A percentile compares a stretch with the other conserved stretches of the same genome.
phyloP scores from a whole-genome alignment of 2,888 invertebrate genomes.

The Brachyptera risi region DNA sequence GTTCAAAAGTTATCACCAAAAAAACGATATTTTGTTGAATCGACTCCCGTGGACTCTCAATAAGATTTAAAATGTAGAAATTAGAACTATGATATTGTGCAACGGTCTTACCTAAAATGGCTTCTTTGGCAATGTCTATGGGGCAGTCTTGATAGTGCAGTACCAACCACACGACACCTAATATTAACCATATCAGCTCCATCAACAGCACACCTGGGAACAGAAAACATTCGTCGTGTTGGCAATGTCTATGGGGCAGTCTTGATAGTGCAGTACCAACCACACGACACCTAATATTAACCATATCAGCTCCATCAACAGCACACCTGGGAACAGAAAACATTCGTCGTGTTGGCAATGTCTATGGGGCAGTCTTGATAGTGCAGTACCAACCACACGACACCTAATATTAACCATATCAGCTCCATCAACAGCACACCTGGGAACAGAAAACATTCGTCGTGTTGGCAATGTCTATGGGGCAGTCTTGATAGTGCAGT shows the following conservation, averaged over 20 bases:
- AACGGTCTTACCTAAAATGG: slow-evolving; percentile 64
- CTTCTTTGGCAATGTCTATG: slow-evolving; percentile 64
- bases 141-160: slow-evolving; percentile 64
- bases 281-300: slow-evolving; percentile 68
- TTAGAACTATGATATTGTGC: too few species aligned
- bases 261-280: slow-evolving; percentile 62
- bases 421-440: slow-evolving; percentile 70
- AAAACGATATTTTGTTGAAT: too few species aligned
- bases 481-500: slow-evolving; percentile 62
- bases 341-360: too few species aligned
- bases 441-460: too few species aligned
- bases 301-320: slow-evolving; percentile 71
- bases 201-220: slow-evolving; percentile 65
- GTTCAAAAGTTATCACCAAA: too few species aligned
- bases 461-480: slow-evolving; percentile 64
- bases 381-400: slow-evolving; percentile 65
- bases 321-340: slow-evolving; percentile 65
- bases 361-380: slow-evolving; percentile 64
- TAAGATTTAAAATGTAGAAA: too few species aligned
- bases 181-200: slow-evolving; percentile 69
- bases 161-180: slow-evolving; percentile 68
- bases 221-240: too few species aligned
- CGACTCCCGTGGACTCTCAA: too few species aligned
- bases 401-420: slow-evolving; percentile 68
- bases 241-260: slow-evolving; percentile 62